phyloP scores from a whole-genome alignment of 2,888 invertebrate species.

The Apoda limacodes region DNA sequence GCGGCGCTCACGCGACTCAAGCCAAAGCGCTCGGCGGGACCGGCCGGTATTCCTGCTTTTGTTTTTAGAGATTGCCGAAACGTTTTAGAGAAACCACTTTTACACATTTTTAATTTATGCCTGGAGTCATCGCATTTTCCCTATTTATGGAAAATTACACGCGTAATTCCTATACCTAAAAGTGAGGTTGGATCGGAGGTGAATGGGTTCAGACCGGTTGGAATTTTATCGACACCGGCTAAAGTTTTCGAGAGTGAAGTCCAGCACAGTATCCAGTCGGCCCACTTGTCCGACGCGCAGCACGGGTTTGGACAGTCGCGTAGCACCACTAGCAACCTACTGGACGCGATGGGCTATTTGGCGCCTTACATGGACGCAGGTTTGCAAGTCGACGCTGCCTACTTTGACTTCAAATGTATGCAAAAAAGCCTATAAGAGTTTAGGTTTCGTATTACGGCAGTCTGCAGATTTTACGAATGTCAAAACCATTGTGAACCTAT shows the following conservation, averaged over 20 bases:
- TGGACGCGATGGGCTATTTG: conserved; percentile 1
- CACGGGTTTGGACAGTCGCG: conserved; percentile 8
- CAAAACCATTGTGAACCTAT: too few relatives aligned
- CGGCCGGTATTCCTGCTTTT: conserved; percentile 7
- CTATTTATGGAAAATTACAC: conserved; percentile 6
- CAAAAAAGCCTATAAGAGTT: too few relatives aligned
- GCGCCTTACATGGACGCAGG: conserved; percentile 7
- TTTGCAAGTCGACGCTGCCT: conserved; percentile 11
- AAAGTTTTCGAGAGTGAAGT: conserved; percentile 6
- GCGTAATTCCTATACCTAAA: conserved; percentile 7
- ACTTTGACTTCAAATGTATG: conserved; percentile 14
- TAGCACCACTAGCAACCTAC: conserved; percentile 6
- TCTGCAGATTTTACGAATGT: too few relatives aligned
- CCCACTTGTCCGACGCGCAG: conserved; percentile 4
- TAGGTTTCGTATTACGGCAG: too few relatives aligned
- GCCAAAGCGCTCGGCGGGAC: conserved; percentile 3
- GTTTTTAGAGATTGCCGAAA: conserved; percentile 6
- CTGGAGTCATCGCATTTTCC: conserved; percentile 2
- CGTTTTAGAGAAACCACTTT: conserved; percentile 4
- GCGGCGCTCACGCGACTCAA: conserved; percentile 2
- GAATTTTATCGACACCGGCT: conserved; percentile 6
- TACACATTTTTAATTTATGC: conserved; percentile 6
- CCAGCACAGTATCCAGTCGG: conserved; percentile 1
- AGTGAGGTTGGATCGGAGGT: conserved; percentile 5
- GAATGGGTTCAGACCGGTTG: conserved; percentile 9